Conservation (phyloP, 2,888 invertebrate genomes). For the Pristionchus exspectatus region DNA sequence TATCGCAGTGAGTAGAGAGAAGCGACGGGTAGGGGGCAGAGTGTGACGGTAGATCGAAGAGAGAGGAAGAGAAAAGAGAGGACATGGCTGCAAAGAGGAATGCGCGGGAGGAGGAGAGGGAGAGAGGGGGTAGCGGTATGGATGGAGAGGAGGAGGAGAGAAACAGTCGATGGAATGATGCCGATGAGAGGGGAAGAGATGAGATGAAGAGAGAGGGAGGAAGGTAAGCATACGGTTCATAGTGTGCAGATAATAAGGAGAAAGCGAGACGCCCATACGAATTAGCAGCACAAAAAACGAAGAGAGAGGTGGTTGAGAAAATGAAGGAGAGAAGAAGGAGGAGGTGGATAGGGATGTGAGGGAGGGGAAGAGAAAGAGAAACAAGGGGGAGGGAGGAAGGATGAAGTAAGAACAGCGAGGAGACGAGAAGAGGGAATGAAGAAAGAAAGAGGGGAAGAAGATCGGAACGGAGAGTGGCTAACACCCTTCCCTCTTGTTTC, state of each 20-base stretch:
- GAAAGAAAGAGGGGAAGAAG: neutral
- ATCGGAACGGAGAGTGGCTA: neutral
- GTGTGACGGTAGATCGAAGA: neutral
- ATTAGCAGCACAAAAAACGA: neutral
- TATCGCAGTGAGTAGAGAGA: neutral
- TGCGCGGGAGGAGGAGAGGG: neutral
- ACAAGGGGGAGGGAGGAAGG: neutral
- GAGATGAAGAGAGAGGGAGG: neutral
- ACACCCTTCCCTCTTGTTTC: slow-evolving; percentile 13
- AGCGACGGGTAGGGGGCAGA: neutral
- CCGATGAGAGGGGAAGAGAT: neutral
- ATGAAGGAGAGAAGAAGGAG: neutral
- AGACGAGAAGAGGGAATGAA: neutral
- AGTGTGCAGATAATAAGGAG: neutral
- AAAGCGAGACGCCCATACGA: neutral
- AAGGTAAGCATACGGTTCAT: neutral
- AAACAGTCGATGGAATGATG: slow-evolving; percentile 7
- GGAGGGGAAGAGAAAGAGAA: neutral
- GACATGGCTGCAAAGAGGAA: neutral
- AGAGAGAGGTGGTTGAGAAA: neutral
- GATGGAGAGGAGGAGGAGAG: neutral
- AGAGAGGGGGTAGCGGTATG: neutral
- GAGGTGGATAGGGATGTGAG: neutral
- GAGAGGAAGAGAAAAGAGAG: neutral
- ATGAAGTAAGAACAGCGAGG: neutral